Conservation (phyloP, 2,113 vertebrate genomes). For the Ranitomeya imitator region DNA sequence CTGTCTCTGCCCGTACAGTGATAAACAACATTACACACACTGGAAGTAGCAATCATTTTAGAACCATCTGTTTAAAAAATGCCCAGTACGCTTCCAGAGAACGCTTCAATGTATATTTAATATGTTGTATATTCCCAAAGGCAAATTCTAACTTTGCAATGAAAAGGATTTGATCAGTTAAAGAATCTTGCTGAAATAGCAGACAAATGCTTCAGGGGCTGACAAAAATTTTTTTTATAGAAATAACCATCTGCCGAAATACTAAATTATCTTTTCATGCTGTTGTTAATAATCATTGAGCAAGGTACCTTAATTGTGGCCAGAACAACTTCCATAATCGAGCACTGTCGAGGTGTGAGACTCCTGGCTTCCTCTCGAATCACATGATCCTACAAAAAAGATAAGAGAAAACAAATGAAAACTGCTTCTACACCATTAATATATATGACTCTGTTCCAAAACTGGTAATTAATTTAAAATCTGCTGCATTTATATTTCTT, state of each 20-base stretch:
- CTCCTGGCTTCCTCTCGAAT: conserved; percentile 90
- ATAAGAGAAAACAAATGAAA: background rate
- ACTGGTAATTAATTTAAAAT: conserved; percentile 5
- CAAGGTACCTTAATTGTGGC: conserved; percentile 90
- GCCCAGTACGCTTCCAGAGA: background rate
- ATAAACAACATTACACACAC: too few relatives aligned
- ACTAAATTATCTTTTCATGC: conserved; percentile 11
- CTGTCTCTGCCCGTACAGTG: too few relatives aligned
- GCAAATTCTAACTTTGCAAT: conserved; percentile 30
- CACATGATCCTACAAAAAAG: conserved; percentile 85
- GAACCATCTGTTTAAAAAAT: background rate
- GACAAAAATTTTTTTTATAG: conserved; percentile 16
- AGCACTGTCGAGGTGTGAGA: conserved; percentile 88
- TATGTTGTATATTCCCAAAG: conserved; percentile 12
- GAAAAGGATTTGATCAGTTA: conserved; percentile 30
- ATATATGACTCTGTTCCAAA: background rate
- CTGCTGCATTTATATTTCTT: conserved; percentile 1
- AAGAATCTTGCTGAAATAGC: background rate
- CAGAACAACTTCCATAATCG: conserved; percentile 90
- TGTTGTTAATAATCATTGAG: conserved; percentile 34
- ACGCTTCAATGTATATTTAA: conserved; percentile 28
- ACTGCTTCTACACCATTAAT: background rate
- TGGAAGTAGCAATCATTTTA: background rate
- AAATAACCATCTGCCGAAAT: conserved; percentile 17
- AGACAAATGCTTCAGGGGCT: conserved; percentile 9